Evolutionary conservation across 2,113 vertebrate genomes (phyloP).

Genomic region (Theristicus caerulescens): DNA sequence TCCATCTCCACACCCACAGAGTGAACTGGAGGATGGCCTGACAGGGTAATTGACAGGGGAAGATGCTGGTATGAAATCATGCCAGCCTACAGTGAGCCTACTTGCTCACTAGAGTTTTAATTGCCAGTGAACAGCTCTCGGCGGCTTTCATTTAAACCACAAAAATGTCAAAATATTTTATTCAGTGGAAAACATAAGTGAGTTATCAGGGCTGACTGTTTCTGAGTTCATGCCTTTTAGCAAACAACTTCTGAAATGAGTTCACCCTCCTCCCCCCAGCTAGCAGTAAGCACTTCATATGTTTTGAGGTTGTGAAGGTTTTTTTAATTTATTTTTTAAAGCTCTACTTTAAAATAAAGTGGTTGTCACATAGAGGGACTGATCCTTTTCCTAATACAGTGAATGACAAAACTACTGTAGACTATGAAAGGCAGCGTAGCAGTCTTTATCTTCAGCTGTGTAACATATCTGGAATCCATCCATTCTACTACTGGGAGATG

Average conservation of each 20-base stretch:
- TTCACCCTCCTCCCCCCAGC: background rate
- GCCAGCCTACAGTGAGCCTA: background rate
- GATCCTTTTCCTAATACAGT: background rate
- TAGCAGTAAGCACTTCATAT: background rate
- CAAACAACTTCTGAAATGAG: slow-evolving; percentile 23
- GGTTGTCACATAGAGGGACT: background rate
- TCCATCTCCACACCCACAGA: background rate
- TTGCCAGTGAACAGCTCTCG: slow-evolving; percentile 24
- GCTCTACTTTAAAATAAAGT: background rate
- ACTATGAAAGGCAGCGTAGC: background rate
- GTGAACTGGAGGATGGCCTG: slow-evolving; percentile 2
- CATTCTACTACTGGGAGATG: background rate
- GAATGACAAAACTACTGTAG: background rate
- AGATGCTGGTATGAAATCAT: slow-evolving; percentile 15
- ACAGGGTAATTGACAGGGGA: background rate
- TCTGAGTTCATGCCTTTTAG: slow-evolving; percentile 48
- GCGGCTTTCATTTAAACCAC: slow-evolving; percentile 10
- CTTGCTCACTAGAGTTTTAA: slow-evolving; percentile 29
- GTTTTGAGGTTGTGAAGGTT: background rate
- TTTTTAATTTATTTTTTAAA: background rate
- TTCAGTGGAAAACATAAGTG: slow-evolving; percentile 7
- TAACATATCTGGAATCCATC: background rate
- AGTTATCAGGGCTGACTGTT: slow-evolving; percentile 49
- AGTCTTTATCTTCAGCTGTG: background rate
- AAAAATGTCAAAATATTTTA: slow-evolving; percentile 72